phyloP scores from a whole-genome alignment of 2,888 invertebrate genomes.

The Agriopis marginaria region DNA sequence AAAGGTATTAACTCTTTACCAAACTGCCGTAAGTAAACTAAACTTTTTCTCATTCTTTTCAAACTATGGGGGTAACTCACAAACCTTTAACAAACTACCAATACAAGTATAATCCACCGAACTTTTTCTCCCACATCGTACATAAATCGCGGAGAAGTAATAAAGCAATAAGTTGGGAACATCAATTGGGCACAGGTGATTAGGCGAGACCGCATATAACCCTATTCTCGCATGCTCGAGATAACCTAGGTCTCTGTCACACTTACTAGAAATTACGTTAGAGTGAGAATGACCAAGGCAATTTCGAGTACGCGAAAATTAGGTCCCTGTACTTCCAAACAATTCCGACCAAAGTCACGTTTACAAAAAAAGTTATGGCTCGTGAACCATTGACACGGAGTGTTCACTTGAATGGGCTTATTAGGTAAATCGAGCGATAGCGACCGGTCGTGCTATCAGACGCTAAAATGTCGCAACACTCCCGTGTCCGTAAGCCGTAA shows the following conservation, averaged over 20 bases:
- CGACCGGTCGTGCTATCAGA: neutral
- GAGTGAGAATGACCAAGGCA: neutral
- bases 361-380: conserved; percentile 55
- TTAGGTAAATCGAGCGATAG: neutral
- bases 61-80: conserved; percentile 4
- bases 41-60: conserved; percentile 5
- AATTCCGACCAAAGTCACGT: conserved; percentile 54
- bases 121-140: conserved; percentile 32
- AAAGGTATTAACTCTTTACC: neutral
- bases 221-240: neutral
- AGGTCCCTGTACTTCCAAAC: conserved; percentile 36
- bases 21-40: neutral
- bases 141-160: conserved; percentile 44
- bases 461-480: neutral
- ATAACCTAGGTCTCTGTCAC: neutral
- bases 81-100: conserved; percentile 16
- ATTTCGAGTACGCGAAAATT: neutral
- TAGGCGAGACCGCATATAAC: conserved; percentile 38
- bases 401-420: conserved; percentile 29
- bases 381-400: conserved; percentile 61
- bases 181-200: conserved; percentile 46
- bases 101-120: conserved; percentile 25
- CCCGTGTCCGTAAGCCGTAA: no score
- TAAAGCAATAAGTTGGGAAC: conserved; percentile 49
- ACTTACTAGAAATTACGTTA: neutral